phyloP scores from a whole-genome alignment of 2,797 vertebrate species.

The Mareca penelope region DNA sequence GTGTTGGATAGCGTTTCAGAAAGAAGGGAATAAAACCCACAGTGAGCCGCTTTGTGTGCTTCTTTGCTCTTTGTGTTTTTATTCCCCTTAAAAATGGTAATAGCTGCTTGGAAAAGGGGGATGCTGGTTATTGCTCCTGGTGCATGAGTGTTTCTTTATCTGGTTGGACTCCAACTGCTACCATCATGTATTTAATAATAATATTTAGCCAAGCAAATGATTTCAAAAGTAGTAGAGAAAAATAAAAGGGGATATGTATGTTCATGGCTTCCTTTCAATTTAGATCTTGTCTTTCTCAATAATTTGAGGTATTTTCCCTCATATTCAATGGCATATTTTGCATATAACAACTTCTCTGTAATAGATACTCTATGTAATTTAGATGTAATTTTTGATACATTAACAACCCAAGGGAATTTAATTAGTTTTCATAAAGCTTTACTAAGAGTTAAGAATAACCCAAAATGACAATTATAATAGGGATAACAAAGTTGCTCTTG shows the following conservation, averaged over 20 bases:
- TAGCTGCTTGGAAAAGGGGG: not conserved
- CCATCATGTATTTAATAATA: not conserved
- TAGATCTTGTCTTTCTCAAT: conserved; percentile 29
- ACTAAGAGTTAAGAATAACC: conserved; percentile 23
- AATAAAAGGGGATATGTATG: not conserved
- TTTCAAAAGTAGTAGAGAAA: conserved; percentile 2
- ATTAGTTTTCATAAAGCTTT: not conserved
- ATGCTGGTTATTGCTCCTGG: not conserved
- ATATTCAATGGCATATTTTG: not conserved
- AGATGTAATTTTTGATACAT: conserved; percentile 16
- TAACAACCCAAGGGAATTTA: conserved; percentile 5
- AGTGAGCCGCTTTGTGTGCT: not conserved
- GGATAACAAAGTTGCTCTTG: not conserved
- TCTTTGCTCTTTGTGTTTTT: not conserved
- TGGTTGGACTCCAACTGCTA: not conserved
- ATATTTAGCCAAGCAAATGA: conserved; percentile 15
- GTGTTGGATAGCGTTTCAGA: fast-evolving
- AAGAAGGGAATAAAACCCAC: not conserved
- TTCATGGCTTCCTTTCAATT: conserved; percentile 24
- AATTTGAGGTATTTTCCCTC: not conserved
- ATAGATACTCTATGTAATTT: conserved; percentile 13
- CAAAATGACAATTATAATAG: not conserved
- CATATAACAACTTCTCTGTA: conserved; percentile 1
- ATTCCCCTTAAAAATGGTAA: not conserved
- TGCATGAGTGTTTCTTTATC: not conserved